A percentile compares a stretch with the other conserved stretches of the same genome.
Conservation (phyloP, 2,888 invertebrate genomes). For the Mylabris sibirica region DNA sequence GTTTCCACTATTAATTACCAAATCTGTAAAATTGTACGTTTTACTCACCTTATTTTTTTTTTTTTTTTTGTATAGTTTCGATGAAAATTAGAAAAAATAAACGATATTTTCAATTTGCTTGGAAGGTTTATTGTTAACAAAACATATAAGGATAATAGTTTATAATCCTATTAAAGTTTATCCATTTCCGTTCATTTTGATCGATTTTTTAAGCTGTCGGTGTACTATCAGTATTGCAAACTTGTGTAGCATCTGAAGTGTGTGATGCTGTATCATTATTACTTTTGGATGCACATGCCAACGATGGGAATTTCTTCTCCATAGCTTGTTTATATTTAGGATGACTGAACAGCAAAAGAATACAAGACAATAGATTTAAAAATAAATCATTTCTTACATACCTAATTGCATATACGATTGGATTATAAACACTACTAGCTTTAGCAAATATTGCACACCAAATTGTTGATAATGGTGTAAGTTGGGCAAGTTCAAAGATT, state of each 20-base stretch:
- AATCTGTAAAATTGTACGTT: too few relatives aligned
- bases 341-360: slow-evolving; percentile 64
- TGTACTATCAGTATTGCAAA: slow-evolving; percentile 71
- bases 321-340: slow-evolving; percentile 77
- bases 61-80: too few relatives aligned
- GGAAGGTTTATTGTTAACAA: slow-evolving; percentile 42
- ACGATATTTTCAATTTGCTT: background rate
- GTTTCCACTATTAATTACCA: too few relatives aligned
- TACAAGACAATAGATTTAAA: background rate
- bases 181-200: background rate
- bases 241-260: slow-evolving; percentile 73
- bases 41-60: too few relatives aligned
- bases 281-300: slow-evolving; percentile 70
- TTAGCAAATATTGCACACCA: slow-evolving; percentile 93
- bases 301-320: slow-evolving; percentile 78
- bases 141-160: background rate
- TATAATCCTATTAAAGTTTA: background rate
- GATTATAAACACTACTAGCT: slow-evolving; percentile 89
- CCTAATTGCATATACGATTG: slow-evolving; percentile 91
- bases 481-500: slow-evolving; percentile 75
- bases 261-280: slow-evolving; percentile 71
- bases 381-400: slow-evolving; percentile 50
- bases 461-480: slow-evolving; percentile 83
- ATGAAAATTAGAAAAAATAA: too few relatives aligned
- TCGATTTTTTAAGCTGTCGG: slow-evolving; percentile 63